A percentile compares a stretch with the other conserved stretches of the same genome.
phyloP scores from a whole-genome alignment of 2,113 vertebrate genomes.

The Saccopteryx bilineata region DNA sequence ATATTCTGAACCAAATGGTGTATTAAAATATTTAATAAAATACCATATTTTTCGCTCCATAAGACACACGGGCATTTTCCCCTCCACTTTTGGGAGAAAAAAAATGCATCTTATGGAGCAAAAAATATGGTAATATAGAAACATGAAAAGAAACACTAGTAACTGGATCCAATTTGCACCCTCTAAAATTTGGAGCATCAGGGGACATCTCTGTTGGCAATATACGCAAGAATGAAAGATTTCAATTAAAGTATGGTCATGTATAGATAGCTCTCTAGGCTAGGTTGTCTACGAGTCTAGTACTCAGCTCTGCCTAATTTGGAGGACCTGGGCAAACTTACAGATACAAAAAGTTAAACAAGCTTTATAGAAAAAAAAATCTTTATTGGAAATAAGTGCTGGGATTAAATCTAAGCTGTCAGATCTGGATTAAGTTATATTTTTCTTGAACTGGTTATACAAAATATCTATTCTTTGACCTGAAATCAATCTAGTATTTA shows the following conservation, averaged over 20 bases:
- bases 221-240: not conserved
- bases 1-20: too few species aligned
- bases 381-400: not conserved
- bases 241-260: not conserved
- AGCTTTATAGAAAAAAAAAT: not conserved
- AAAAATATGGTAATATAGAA: not conserved
- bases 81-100: too few species aligned
- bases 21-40: too few species aligned
- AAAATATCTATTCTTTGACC: not conserved
- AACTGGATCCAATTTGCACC: not conserved
- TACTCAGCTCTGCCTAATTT: not conserved
- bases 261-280: not conserved
- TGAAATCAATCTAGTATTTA: not conserved
- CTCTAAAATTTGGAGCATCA: not conserved
- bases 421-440: not conserved
- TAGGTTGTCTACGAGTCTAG: not conserved
- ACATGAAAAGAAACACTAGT: not conserved
- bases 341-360: not conserved
- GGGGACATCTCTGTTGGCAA: not conserved
- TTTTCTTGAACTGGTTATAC: constrained; percentile 25
- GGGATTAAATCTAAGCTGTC: not conserved
- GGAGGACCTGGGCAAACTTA: not conserved
- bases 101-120: too few species aligned
- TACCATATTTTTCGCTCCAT: too few species aligned
- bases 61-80: too few species aligned